Percentiles rank a stretch among this genome's conserved stretches.
Evolutionary conservation across 1,140 invertebrate genomes (phyloP).

Genomic region (Eupristina koningsbergeri): DNA sequence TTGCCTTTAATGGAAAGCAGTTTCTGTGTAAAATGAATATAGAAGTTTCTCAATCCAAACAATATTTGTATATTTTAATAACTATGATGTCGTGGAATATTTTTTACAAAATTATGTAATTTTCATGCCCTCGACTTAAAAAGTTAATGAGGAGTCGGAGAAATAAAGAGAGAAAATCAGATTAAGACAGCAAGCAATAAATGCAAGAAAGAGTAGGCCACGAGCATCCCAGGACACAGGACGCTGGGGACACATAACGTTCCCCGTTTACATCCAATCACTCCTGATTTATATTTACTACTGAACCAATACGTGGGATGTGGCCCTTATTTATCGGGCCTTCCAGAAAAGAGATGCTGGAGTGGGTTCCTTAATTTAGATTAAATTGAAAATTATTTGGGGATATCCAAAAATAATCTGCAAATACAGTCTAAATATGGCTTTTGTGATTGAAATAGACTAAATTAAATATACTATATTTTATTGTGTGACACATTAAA

Average conservation of each 20-base stretch:
- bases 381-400: conserved; percentile 73
- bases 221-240: conserved; percentile 69
- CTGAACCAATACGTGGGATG: conserved; percentile 49
- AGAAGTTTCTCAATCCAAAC: too few species aligned
- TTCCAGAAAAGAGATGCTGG: conserved; percentile 61
- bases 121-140: too few species aligned
- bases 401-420: too few species aligned
- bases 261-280: conserved; percentile 74
- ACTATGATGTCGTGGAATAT: too few species aligned
- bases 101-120: too few species aligned
- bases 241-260: conserved; percentile 74
- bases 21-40: too few species aligned
- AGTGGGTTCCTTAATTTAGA: conserved; percentile 71
- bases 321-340: conserved; percentile 72
- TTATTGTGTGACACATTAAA: too few species aligned
- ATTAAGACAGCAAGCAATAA: conserved; percentile 5
- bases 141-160: neutral
- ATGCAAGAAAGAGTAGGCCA: conserved; percentile 35
- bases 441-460: too few species aligned
- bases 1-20: too few species aligned
- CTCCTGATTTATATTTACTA: conserved; percentile 75
- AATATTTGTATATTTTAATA: too few species aligned
- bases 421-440: too few species aligned
- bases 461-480: too few species aligned
- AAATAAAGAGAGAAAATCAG: neutral